Conservation (phyloP, 2,888 invertebrate species). For the Hemithea aestivaria region DNA sequence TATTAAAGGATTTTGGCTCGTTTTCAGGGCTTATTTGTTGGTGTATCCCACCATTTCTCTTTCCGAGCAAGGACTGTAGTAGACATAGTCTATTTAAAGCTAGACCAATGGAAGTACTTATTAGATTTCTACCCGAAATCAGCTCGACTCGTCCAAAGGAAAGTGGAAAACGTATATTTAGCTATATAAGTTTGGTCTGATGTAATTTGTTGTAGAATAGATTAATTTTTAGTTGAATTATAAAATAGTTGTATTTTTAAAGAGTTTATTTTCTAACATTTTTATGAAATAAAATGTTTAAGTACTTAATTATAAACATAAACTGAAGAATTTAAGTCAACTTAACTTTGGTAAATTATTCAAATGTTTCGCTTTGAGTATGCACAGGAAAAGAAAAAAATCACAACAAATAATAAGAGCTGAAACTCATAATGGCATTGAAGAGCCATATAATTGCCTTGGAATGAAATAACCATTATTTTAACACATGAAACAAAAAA, state of each 20-base stretch:
- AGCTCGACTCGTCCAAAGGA: slow-evolving; percentile 58
- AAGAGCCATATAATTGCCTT: too few relatives aligned
- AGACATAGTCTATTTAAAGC: slow-evolving; percentile 69
- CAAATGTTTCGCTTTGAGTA: too few relatives aligned
- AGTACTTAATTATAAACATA: too few relatives aligned
- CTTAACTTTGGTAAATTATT: too few relatives aligned
- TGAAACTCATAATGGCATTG: too few relatives aligned
- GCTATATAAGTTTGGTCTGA: slow-evolving; percentile 40
- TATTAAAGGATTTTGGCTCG: too few relatives aligned
- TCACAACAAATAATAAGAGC: too few relatives aligned
- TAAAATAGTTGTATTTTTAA: slow-evolving; percentile 12
- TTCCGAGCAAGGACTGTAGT: slow-evolving; percentile 74
- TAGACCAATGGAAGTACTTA: slow-evolving; percentile 74
- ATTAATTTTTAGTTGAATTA: slow-evolving; percentile 15
- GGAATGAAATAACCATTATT: too few relatives aligned
- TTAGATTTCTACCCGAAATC: slow-evolving; percentile 68
- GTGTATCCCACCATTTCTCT: slow-evolving; percentile 75
- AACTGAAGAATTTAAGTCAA: too few relatives aligned
- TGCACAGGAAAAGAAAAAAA: too few relatives aligned
- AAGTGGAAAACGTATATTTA: slow-evolving; percentile 70
- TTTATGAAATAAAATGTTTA: not conserved
- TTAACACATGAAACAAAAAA: too few relatives aligned
- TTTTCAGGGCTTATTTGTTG: slow-evolving; percentile 75
- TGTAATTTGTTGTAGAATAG: too few relatives aligned
- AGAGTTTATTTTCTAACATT: slow-evolving; percentile 5